A percentile compares a stretch with the other conserved stretches of the same genome.
Conservation (phyloP, 2,113 vertebrate species). For the Bufo bufo region DNA sequence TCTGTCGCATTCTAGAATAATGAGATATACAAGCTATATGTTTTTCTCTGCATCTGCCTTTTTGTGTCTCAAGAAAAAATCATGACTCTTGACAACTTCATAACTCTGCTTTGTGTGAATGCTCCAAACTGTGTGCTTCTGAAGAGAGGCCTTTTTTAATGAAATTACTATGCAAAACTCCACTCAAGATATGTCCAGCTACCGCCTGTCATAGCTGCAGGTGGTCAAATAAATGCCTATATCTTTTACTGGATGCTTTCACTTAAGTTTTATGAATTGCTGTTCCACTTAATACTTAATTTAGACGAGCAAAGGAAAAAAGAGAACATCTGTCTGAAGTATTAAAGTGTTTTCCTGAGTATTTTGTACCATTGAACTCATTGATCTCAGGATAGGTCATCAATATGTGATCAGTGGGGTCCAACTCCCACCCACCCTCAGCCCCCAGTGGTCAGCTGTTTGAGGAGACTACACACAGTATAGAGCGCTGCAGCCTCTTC, state of each 20-base stretch:
- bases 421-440: too few relatives aligned
- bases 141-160: not conserved
- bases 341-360: not conserved
- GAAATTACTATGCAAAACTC: conserved; percentile 19
- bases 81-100: conserved; percentile 19
- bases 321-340: conserved; percentile 7
- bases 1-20: not conserved
- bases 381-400: too few relatives aligned
- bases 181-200: conserved; percentile 6
- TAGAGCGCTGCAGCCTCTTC: too few relatives aligned
- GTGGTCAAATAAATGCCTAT: not conserved
- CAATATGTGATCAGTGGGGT: too few relatives aligned
- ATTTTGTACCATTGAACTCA: too few relatives aligned
- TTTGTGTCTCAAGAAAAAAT: conserved; percentile 21
- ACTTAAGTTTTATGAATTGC: conserved; percentile 2
- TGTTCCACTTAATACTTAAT: conserved; percentile 18
- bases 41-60: not conserved
- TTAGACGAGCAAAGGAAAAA: not conserved
- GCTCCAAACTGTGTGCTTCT: not conserved
- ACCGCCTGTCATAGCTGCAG: not conserved
- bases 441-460: too few relatives aligned
- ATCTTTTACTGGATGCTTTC: conserved; percentile 29
- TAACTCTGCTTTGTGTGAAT: conserved; percentile 7
- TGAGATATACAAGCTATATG: not conserved
- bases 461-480: too few relatives aligned